Evolutionary conservation across 2,113 vertebrate genomes (phyloP).

Genomic region (Cettia cetti): DNA sequence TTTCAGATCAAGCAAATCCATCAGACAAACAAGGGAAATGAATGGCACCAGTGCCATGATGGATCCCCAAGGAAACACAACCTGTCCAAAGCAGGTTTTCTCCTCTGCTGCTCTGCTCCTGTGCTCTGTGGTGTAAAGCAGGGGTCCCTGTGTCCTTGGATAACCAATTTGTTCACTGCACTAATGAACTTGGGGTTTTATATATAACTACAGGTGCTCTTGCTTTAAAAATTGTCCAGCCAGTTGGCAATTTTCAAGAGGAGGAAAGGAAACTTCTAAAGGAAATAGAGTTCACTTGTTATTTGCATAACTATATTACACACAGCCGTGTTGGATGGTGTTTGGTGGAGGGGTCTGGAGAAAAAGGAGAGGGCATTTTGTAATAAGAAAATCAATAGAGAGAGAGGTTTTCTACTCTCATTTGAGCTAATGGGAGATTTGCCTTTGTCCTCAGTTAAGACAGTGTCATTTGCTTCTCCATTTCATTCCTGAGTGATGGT

Average conservation of each 20-base stretch:
- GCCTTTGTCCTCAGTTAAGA: conserved; percentile 15
- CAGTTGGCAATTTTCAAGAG: neutral
- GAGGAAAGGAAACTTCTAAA: neutral
- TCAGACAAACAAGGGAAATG: neutral
- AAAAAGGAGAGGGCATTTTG: neutral
- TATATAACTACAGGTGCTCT: neutral
- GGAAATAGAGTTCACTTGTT: neutral
- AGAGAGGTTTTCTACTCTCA: neutral
- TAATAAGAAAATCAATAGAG: neutral
- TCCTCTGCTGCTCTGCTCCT: neutral
- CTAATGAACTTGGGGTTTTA: neutral
- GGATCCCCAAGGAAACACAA: neutral
- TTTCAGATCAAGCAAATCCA: neutral
- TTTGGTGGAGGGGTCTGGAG: neutral
- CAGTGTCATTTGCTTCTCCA: conserved; percentile 4
- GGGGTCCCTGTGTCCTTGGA: neutral
- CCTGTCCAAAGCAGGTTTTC: neutral
- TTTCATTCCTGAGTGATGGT: conserved; percentile 50
- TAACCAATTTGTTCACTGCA: neutral
- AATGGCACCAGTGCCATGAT: neutral
- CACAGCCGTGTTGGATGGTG: neutral
- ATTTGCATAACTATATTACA: conserved; percentile 10
- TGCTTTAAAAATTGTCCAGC: neutral
- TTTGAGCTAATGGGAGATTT: conserved; percentile 36
- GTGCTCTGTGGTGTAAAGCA: neutral